These are phyloP conservation scores for Lasioglossum baleicum DNA, from an alignment of 1,140 invertebrate genomes.

Conservation along the genomic window DNA sequence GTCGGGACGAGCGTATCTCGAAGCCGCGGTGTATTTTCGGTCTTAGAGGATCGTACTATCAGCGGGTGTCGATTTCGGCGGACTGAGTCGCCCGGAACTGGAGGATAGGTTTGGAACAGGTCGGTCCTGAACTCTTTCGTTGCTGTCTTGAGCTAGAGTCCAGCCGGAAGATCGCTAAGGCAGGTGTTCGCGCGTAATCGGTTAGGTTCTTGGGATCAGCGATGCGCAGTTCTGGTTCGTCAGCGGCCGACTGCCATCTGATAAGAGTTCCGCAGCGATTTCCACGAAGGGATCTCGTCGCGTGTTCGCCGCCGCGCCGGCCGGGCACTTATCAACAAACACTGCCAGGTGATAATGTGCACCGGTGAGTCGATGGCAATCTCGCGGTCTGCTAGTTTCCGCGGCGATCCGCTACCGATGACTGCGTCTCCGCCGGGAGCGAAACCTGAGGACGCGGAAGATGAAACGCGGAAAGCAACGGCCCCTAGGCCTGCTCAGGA, in stretches of 20 bases:
- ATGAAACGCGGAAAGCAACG: background rate
- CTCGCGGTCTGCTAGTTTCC: background rate
- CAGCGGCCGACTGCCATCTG: background rate
- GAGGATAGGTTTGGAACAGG: too few species aligned
- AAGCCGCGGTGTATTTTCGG: too few species aligned
- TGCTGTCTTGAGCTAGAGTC: too few species aligned
- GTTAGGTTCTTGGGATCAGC: background rate
- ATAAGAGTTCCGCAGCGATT: background rate
- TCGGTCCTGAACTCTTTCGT: too few species aligned
- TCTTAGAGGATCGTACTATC: too few species aligned
- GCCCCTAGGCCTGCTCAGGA: background rate
- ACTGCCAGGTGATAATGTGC: conserved; percentile 4
- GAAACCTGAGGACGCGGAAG: background rate
- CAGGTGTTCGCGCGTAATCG: too few species aligned
- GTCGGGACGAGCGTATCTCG: background rate
- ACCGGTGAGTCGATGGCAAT: background rate
- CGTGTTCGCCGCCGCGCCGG: background rate
- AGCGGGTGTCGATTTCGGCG: too few species aligned
- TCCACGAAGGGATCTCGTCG: background rate
- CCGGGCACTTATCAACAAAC: background rate
- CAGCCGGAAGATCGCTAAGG: too few species aligned
- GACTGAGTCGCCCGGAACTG: too few species aligned
- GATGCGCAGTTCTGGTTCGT: background rate
- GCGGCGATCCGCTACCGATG: background rate
- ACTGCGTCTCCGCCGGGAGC: too few species aligned